Percentiles rank a stretch among this genome's conserved stretches.
Evolutionary conservation across 1,140 invertebrate species (phyloP).

Genomic region (Eupristina koningsbergeri): DNA sequence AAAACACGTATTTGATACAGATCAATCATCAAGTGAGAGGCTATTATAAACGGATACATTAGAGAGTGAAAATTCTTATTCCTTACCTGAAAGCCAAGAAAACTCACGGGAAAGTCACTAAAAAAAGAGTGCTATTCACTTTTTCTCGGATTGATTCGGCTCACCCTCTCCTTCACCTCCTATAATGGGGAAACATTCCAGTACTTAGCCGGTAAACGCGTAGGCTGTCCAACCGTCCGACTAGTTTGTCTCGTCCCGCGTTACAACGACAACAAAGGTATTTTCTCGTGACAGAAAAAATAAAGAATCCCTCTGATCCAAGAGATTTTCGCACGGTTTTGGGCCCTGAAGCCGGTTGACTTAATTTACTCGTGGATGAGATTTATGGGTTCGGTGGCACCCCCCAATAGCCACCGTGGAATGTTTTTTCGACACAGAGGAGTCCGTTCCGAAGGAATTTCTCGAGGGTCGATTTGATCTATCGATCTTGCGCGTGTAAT

Average conservation of each 20-base stretch:
- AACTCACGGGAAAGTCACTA: neutral
- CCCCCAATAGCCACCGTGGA: constrained; percentile 11
- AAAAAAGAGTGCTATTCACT: neutral
- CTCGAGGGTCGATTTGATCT: neutral
- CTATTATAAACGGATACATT: too few species aligned
- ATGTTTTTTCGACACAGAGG: neutral
- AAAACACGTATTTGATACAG: too few species aligned
- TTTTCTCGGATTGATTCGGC: constrained; percentile 5
- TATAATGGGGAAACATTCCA: neutral
- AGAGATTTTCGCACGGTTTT: constrained; percentile 55
- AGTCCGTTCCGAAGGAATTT: neutral
- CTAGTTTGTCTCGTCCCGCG: neutral
- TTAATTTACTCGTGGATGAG: constrained; percentile 55
- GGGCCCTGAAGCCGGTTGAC: constrained; percentile 44
- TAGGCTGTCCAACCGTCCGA: too few species aligned
- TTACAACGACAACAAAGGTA: neutral
- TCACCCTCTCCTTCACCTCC: neutral
- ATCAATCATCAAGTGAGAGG: too few species aligned
- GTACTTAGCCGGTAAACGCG: neutral
- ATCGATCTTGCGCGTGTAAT: neutral
- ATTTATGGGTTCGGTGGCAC: constrained; percentile 51
- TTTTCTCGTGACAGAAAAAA: neutral
- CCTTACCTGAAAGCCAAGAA: neutral
- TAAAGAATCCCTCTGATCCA: neutral
- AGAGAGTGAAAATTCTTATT: neutral